Base-by-base conservation (phyloP, 2,888 invertebrate species). In the Pristionchus mayeri region DNA sequence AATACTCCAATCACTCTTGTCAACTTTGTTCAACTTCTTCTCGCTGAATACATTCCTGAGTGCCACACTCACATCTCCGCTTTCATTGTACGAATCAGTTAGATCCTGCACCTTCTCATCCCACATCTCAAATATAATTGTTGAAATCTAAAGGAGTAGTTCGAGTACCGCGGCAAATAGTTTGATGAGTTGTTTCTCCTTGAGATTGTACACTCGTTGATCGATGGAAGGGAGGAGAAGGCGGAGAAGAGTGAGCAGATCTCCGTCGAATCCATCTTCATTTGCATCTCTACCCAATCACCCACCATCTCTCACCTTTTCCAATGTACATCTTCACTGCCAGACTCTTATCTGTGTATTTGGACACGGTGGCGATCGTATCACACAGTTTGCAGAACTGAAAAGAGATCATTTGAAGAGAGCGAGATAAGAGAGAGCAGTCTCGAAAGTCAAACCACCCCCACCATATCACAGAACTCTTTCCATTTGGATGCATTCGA, bases 131-230 rank as follows among this genome's bases (percentile, higher is more conserved):
- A 24, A 16, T 27, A 30, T 63, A 75, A 40, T 37, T n/a, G n/a
- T 13, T 34, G 16, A 30, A 75, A 75, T 21, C 9, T 13, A 40
- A 11, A 16, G 44, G n/a, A n/a, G n/a, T n/a, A n/a, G n/a, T n/a
- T n/a, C 18, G 54, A 3, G 37, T 76, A 88, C 89, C 81, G 85
- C 79, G 75, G 96, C 95, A 93, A 97, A 97, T 71, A 97, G 93
- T 93, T 98, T 97, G 0, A 97, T 94, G 84, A 98, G 94, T 92
- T 97, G 97, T 93, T 97, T 97, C 92, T 96, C 97, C 94, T 97
- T 96, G 79, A 98, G 94, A 94, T 98, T 97, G 93, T 97, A 98
- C 50, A 97, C 95, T 86, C 96, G 94, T 93, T 97, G 96, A 21
- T 95, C 95, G 40, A 95, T 95, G 76, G 95, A 96, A 0, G 97